Conservation (phyloP, 2,113 vertebrate species). For the Turnix velox region DNA sequence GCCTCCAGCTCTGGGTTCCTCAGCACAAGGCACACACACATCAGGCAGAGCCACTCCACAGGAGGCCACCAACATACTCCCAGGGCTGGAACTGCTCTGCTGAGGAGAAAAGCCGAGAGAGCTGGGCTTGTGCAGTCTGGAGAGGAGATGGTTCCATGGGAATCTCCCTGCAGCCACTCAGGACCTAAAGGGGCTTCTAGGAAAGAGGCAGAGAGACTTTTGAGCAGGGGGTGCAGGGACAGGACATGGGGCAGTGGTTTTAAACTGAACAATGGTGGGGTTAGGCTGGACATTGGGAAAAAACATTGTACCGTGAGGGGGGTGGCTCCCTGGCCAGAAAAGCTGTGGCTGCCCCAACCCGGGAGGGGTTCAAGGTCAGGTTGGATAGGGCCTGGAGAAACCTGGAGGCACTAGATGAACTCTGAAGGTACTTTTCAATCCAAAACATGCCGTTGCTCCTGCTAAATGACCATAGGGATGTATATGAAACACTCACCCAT, state of each 20-base stretch:
- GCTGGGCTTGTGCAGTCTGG: too few species aligned
- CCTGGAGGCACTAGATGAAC: accelerated
- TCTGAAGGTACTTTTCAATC: background rate
- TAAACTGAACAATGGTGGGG: background rate
- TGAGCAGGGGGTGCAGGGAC: background rate
- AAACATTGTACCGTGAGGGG: accelerated
- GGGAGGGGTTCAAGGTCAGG: background rate
- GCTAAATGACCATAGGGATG: too few species aligned
- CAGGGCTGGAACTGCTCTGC: background rate
- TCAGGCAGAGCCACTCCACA: background rate
- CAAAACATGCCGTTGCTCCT: too few species aligned
- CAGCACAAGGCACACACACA: background rate
- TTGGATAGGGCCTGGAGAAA: accelerated
- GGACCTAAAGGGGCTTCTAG: background rate
- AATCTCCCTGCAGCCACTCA: background rate
- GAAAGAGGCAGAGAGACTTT: background rate
- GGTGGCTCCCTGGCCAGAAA: background rate
- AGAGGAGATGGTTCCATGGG: too few species aligned
- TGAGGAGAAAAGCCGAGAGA: too few species aligned
- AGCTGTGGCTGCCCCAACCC: background rate
- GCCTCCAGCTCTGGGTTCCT: background rate
- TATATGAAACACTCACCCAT: accelerated
- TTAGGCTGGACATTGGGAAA: background rate
- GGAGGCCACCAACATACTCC: background rate
- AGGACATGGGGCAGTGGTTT: background rate